Evolutionary conservation across 1,140 invertebrate species (phyloP), one percentile per base, ranked within the genome.

Genomic region (Drosophila lacertosa): DNA sequence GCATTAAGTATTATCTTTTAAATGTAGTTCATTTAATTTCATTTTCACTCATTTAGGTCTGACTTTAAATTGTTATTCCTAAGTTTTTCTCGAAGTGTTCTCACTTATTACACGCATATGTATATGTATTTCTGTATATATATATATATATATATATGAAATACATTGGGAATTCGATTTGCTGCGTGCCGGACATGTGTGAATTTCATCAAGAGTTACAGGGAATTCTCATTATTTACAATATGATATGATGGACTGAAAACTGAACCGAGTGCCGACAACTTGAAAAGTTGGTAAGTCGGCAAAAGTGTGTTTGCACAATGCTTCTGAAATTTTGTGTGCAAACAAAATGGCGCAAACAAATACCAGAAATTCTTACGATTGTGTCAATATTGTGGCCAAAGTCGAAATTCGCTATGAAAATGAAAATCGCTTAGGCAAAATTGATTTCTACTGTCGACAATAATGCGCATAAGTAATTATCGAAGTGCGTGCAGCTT

Each of bases 291-390:
- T 77, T 65, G 70, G 64, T 24, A 64, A 76, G n/a, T n/a, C n/a
- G n/a, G n/a, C n/a, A n/a, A n/a, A n/a, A n/a, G 68, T 63, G 35
- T 74, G 62, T 86, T 86, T 81, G 69, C 65, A 35, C 64, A 70
- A 60, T 66, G 66, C 63, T 83, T 59, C 59, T 15, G 29, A 51
- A 75, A 54, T 70, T 58, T 54, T 37, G 18, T 42, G 33, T 4
- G 11, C 51, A 68, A 67, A 66, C 55, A 59, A 15, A 13, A 48
- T 26, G n/a, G n/a, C n/a, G n/a, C n/a, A 39, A 39, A 33, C 33
- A 26, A 50, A 73, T 20, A 59, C 22, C 11, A 53, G 67, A 59
- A 44, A 33, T 24, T 39, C 50, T 18, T n/a, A 0, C 5, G 10
- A 37, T 2, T 20, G 33, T 50, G 58, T 50, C 33, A 62, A 62